Evolutionary conservation across 2,113 vertebrate species (phyloP).

Genomic region (Clarias magur): DNA sequence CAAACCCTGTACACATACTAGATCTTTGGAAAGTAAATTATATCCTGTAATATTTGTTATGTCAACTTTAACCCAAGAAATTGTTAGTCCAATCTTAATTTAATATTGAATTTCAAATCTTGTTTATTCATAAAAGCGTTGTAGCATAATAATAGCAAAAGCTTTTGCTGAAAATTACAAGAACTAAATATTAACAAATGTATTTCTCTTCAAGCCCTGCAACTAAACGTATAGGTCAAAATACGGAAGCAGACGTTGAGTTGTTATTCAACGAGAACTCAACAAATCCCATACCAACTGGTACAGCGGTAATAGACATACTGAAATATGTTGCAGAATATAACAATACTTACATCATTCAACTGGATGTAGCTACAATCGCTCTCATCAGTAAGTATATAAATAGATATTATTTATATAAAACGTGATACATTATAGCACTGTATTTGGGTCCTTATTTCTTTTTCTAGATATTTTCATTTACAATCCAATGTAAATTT

Average conservation of each 20-base stretch:
- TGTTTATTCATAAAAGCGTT: background rate
- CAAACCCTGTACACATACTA: background rate
- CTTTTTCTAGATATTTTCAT: background rate
- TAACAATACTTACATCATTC: background rate
- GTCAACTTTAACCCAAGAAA: background rate
- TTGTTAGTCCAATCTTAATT: background rate
- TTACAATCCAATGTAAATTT: background rate
- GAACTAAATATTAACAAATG: background rate
- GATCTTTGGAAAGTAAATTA: background rate
- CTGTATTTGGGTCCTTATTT: background rate
- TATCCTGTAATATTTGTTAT: background rate
- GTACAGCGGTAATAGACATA: background rate
- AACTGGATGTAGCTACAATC: background rate
- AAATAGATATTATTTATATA: too few species aligned
- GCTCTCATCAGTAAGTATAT: conserved; percentile 22
- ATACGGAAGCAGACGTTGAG: conserved; percentile 26
- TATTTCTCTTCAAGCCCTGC: background rate
- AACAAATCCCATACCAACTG: background rate
- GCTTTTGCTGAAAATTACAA: background rate
- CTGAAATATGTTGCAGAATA: background rate
- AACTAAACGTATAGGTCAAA: background rate
- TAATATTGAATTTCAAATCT: background rate
- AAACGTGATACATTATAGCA: background rate
- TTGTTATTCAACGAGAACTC: conserved; percentile 25
- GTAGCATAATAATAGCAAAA: background rate